Evolutionary conservation across 1,140 invertebrate species (phyloP).

Genomic region (Dreissena rostriformis): DNA sequence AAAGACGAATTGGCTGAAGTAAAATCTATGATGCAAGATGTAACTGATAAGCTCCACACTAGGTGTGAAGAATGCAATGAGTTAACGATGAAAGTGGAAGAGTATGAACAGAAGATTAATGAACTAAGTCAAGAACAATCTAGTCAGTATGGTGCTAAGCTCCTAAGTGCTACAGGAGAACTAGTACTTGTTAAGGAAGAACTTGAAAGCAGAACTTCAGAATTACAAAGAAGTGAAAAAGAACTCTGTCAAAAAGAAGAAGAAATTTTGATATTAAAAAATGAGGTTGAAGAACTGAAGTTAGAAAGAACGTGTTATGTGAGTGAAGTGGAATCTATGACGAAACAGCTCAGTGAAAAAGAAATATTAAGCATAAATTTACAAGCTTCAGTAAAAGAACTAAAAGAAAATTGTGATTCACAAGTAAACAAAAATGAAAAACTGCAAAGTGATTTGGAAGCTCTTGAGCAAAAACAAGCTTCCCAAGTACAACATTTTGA

Average conservation of each 20-base stretch:
- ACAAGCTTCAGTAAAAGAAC: not conserved
- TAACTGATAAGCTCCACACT: slow-evolving; percentile 39
- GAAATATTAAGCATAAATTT: not conserved
- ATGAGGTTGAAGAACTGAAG: slow-evolving; percentile 11
- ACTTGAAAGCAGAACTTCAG: slow-evolving; percentile 25
- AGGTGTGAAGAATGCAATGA: slow-evolving; percentile 49
- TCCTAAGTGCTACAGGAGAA: slow-evolving; percentile 51
- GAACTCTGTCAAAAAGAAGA: slow-evolving; percentile 36
- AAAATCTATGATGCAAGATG: slow-evolving; percentile 46
- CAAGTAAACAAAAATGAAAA: not conserved
- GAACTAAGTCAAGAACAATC: not conserved
- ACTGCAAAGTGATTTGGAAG: not conserved
- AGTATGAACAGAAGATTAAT: not conserved
- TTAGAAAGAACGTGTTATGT: slow-evolving; percentile 24
- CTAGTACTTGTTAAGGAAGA: slow-evolving; percentile 47
- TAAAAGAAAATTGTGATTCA: slow-evolving; percentile 1
- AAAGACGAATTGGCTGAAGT: slow-evolving; percentile 16
- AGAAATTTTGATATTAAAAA: slow-evolving; percentile 15
- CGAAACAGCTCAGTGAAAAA: not conserved
- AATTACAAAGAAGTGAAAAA: slow-evolving; percentile 20
- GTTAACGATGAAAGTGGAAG: slow-evolving; percentile 21
- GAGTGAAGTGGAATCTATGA: slow-evolving; percentile 18
- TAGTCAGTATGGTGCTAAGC: slow-evolving; percentile 30
- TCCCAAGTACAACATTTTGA: slow-evolving; percentile 64
- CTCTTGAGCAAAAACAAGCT: slow-evolving; percentile 35